Evolutionary conservation across 2,888 invertebrate species (phyloP).

Genomic region (Crepidodera aurea): DNA sequence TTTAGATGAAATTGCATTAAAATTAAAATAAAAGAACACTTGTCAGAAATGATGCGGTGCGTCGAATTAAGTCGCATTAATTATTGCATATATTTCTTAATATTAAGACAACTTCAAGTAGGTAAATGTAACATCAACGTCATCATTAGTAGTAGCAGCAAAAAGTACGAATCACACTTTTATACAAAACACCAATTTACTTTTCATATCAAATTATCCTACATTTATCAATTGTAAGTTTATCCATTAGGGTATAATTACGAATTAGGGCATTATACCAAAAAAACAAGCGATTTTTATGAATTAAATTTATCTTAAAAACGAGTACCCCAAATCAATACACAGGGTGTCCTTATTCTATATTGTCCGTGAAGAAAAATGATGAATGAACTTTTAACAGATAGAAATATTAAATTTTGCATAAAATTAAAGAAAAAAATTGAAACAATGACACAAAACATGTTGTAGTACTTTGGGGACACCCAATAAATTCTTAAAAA

Average conservation of each 20-base stretch:
- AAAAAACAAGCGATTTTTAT: too few relatives aligned
- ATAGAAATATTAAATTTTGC: too few relatives aligned
- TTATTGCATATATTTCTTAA: conserved; percentile 24
- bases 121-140: conserved; percentile 9
- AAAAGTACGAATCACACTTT: conserved; percentile 24
- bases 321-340: not conserved
- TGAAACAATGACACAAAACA: too few relatives aligned
- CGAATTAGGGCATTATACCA: conserved; percentile 12
- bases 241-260: conserved; percentile 11
- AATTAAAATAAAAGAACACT: too few relatives aligned
- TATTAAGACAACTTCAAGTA: conserved; percentile 10
- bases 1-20: too few relatives aligned
- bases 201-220: conserved; percentile 28
- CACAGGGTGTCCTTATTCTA: not conserved
- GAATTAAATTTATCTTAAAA: too few relatives aligned
- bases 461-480: too few relatives aligned
- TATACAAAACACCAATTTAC: conserved; percentile 30
- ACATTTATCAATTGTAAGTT: conserved; percentile 24
- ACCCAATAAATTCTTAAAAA: too few relatives aligned
- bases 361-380: too few relatives aligned
- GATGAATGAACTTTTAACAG: too few relatives aligned
- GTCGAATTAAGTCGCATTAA: not conserved
- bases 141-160: conserved; percentile 11
- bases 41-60: conserved; percentile 5
- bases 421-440: too few relatives aligned